Evolutionary conservation across 2,797 vertebrate species (phyloP).

Genomic region (Hylomyscus alleni): DNA sequence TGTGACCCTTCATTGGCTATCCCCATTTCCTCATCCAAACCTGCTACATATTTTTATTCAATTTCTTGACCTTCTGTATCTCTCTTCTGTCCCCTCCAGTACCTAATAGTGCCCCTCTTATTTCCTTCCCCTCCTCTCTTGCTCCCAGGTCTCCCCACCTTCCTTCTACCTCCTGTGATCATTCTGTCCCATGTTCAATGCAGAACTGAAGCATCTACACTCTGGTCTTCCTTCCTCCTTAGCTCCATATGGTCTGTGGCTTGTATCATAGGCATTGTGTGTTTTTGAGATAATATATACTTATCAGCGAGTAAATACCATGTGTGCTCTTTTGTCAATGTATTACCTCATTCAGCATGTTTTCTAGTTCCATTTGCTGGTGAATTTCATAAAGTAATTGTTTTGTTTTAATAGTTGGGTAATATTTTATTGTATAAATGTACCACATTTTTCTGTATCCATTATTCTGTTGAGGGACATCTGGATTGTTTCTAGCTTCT

Average conservation of each 20-base stretch:
- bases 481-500: too few relatives aligned
- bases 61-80: too few relatives aligned
- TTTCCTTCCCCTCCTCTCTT: neutral
- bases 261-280: neutral
- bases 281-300: neutral
- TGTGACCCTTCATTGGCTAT: neutral
- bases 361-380: too few relatives aligned
- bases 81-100: neutral
- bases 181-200: neutral
- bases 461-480: too few relatives aligned
- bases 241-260: neutral
- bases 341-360: neutral
- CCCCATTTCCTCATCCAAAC: neutral
- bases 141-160: too few relatives aligned
- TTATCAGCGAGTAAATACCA: neutral
- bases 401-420: too few relatives aligned
- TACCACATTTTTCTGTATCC: too few relatives aligned
- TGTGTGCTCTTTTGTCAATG: neutral
- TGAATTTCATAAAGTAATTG: too few relatives aligned
- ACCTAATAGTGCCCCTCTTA: neutral
- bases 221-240: neutral
- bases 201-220: neutral
- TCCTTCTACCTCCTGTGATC: neutral
- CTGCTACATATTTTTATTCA: neutral
- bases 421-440: neutral